Evolutionary conservation across 2,113 vertebrate genomes (phyloP), one percentile per base, ranked within the genome.

Genomic region (Bufo gargarizans): DNA sequence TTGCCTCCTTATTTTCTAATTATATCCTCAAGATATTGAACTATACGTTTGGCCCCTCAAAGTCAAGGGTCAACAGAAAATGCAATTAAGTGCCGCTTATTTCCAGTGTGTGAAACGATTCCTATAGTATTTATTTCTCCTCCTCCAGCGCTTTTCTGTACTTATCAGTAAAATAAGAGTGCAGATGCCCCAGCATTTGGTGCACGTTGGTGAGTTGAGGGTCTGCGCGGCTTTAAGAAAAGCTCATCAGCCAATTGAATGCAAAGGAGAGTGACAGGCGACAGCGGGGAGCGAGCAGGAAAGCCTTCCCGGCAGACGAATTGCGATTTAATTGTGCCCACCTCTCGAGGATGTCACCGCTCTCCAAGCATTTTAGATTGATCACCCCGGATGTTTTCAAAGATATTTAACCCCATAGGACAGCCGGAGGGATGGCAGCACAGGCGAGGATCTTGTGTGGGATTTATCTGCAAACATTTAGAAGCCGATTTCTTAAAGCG

Each of bases 301-400:
- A 89, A 89, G 87, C 81, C 50, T 19, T 55, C 7, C 56, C 69
- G 87, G 61, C 71, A 84, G 87, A 89, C 78, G 67, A 82, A 89
- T 89, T 65, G 58, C 3, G 14, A 53, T 89, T 89, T 89, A 89
- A 89, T 89, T 84, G 87, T 78, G 74, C 71, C 65, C 67, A 49
- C 61, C 53, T 65, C 87, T 84, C 43, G 49, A 84, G 82, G 82
- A 47, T 88, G 87, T 89, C 87, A 89, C 20, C 63, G 81, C 45
- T 67, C 87, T 77, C 72, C 33, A 65, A 67, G 67, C 61, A 17
- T n/a, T 69, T 78, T 58, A 89, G 87, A 89, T 89, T 89, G 87
- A 89, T 89, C 87, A 89, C 87, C 33, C 87, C 87, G 43, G 78
- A 78, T 89, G 87, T 78, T 84, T 78, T 19, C 71, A 55, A 67